Conservation (phyloP, 2,888 invertebrate species). For the Venusia cambrica region DNA sequence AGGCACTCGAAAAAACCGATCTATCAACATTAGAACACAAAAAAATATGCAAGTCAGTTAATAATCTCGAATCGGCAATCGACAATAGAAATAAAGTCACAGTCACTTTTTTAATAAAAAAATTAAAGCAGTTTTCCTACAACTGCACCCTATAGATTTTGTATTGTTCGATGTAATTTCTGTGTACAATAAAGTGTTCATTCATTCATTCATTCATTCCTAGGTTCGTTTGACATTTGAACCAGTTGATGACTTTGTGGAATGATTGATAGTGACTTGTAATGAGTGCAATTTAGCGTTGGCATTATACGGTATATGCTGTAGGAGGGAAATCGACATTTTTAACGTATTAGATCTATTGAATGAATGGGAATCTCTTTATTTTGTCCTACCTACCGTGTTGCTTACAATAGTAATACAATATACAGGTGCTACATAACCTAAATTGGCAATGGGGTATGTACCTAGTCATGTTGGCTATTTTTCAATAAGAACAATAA, state of each 20-base stretch:
- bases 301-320: slow-evolving; percentile 69
- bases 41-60: slow-evolving; percentile 81
- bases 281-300: slow-evolving; percentile 79
- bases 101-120: slow-evolving; percentile 81
- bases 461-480: too few species aligned
- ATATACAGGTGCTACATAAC: too few species aligned
- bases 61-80: slow-evolving; percentile 80
- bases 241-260: slow-evolving; percentile 78
- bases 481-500: too few species aligned
- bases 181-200: too few species aligned
- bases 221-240: slow-evolving; percentile 80
- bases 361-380: slow-evolving; percentile 4
- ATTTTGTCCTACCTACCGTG: too few species aligned
- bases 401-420: too few species aligned
- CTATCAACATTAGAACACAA: slow-evolving; percentile 81
- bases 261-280: slow-evolving; percentile 78
- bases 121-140: slow-evolving; percentile 77
- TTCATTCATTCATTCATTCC: slow-evolving; percentile 80
- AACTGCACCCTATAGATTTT: too few species aligned
- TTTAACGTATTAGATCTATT: slow-evolving; percentile 24
- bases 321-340: slow-evolving; percentile 52
- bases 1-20: slow-evolving; percentile 70
- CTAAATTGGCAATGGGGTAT: too few species aligned
- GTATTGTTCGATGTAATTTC: too few species aligned
- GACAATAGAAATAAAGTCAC: slow-evolving; percentile 80